These are phyloP conservation scores for Ptyas mucosa DNA, from an alignment of 2,113 vertebrate genomes.

Conservation along the genomic window DNA sequence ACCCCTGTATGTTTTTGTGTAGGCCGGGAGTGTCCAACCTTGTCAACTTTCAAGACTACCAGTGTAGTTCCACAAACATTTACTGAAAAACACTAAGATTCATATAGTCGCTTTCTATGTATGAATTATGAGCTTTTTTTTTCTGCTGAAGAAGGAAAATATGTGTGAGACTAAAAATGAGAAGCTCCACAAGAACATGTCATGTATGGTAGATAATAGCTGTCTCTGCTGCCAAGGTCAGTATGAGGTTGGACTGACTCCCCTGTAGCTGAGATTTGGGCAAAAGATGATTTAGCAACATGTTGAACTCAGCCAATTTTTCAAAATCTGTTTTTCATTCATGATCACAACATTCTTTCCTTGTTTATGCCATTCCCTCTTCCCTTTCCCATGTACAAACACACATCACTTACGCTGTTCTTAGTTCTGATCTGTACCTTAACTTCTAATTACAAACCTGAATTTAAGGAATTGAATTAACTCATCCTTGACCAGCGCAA, in stretches of 20 bases:
- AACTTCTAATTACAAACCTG: slow-evolving; percentile 28
- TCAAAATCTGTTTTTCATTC: slow-evolving; percentile 57
- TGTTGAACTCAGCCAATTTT: slow-evolving; percentile 47
- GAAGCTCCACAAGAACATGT: slow-evolving; percentile 50
- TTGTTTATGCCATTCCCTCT: slow-evolving; percentile 55
- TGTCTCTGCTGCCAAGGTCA: slow-evolving; percentile 56
- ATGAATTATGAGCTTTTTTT: background rate
- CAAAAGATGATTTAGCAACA: slow-evolving; percentile 41
- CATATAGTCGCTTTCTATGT: background rate
- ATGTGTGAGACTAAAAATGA: slow-evolving; percentile 45
- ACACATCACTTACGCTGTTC: slow-evolving; percentile 33
- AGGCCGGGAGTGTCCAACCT: background rate
- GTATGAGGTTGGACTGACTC: slow-evolving; percentile 42
- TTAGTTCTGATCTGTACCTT: slow-evolving; percentile 21
- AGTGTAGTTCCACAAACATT: background rate
- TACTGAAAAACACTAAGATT: background rate
- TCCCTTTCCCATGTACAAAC: background rate
- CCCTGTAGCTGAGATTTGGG: slow-evolving; percentile 42
- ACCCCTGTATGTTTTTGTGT: too few species aligned
- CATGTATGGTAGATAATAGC: slow-evolving; percentile 51
- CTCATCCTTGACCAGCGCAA: background rate
- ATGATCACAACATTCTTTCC: slow-evolving; percentile 49
- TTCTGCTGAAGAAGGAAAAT: slow-evolving; percentile 9
- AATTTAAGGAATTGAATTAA: slow-evolving; percentile 5
- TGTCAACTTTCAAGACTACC: background rate